Percentiles rank a stretch among this genome's conserved stretches.
phyloP scores from a whole-genome alignment of 2,888 invertebrate genomes.

The Iphiclides podalirius region DNA sequence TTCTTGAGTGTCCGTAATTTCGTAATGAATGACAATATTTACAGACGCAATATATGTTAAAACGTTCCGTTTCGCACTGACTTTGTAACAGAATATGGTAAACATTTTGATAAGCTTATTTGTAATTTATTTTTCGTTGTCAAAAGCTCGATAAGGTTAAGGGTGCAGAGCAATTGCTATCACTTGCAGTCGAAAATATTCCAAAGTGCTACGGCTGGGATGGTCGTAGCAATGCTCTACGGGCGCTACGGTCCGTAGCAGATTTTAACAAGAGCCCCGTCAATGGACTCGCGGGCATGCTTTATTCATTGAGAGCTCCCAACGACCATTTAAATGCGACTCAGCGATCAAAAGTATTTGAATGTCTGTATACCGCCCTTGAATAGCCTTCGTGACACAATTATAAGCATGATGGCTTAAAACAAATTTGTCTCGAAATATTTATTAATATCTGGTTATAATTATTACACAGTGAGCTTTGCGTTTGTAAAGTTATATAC shows the following conservation, averaged over 20 bases:
- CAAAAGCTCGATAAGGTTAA: background rate
- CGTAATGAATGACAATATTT: too few relatives aligned
- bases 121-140: too few relatives aligned
- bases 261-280: constrained; percentile 7
- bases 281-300: constrained; percentile 8
- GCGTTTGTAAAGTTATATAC: too few relatives aligned
- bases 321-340: constrained; percentile 10
- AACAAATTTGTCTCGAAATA: too few relatives aligned
- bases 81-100: too few relatives aligned
- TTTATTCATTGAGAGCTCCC: constrained; percentile 13
- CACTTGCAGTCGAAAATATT: background rate
- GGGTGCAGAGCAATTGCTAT: background rate
- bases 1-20: too few relatives aligned
- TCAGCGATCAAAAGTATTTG: constrained; percentile 11
- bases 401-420: background rate
- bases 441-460: too few relatives aligned
- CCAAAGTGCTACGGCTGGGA: too few relatives aligned
- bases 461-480: too few relatives aligned
- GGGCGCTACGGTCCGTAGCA: background rate
- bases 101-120: too few relatives aligned
- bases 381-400: background rate
- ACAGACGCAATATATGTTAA: too few relatives aligned
- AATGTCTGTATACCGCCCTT: constrained; percentile 5
- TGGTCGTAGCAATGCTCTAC: background rate
- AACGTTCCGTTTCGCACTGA: too few relatives aligned